phyloP scores from a whole-genome alignment of 2,113 vertebrate genomes.

The Oreotragus oreotragus region DNA sequence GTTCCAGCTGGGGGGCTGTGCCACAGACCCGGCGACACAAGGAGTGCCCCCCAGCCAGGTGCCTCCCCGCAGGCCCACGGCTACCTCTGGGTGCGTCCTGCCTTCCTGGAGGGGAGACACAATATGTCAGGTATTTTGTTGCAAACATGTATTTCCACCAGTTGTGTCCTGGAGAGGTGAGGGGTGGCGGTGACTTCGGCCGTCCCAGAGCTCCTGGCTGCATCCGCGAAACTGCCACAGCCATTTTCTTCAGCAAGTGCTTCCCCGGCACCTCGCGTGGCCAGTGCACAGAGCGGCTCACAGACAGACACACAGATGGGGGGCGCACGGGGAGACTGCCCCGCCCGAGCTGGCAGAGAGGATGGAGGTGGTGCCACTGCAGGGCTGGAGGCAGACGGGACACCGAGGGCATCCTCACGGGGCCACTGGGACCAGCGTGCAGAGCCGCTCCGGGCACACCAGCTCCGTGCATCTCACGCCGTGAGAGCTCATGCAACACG shows the following conservation, averaged over 20 bases:
- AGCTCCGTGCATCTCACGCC: neutral
- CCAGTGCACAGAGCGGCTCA: neutral
- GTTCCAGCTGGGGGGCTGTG: neutral
- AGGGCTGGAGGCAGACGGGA: neutral
- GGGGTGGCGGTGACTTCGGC: too few relatives aligned
- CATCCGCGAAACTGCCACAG: neutral
- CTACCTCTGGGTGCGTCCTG: neutral
- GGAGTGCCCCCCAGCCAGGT: neutral
- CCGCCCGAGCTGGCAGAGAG: neutral
- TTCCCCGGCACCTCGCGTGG: rapidly evolving
- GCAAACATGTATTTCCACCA: neutral
- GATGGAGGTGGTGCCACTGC: neutral
- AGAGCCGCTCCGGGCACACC: neutral
- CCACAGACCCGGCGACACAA: neutral
- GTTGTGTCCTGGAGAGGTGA: neutral
- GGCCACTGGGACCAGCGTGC: neutral
- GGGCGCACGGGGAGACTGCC: neutral
- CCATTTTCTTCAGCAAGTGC: neutral
- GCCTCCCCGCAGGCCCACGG: neutral
- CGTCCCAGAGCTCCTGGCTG: neutral
- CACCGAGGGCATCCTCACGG: rapidly evolving
- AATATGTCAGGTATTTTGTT: too few relatives aligned
- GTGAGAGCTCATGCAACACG: rapidly evolving
- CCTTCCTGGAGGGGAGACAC: neutral
- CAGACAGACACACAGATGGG: neutral